Base-by-base conservation (phyloP, 2,113 vertebrate species). In the Labeo catla region DNA sequence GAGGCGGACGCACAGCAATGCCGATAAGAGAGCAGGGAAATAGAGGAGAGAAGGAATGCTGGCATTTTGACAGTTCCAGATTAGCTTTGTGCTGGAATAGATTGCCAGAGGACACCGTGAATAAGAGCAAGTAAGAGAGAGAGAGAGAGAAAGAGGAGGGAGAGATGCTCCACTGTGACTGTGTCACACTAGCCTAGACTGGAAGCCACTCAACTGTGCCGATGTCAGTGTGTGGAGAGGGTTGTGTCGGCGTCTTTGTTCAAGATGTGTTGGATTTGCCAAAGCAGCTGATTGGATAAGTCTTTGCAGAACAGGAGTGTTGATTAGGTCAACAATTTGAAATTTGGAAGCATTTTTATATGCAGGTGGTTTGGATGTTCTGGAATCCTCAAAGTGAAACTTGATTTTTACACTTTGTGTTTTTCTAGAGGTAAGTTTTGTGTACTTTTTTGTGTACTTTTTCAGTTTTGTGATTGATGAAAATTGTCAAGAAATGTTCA, bases 21-120 rank as follows among this genome's bases (percentile, higher is more conserved):
- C 36, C n/a, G 80, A 84, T 76, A 63, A 59, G 79, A 45, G 76
- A 59, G 54, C 6, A 43, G 39, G 49, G 82, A 65, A 54, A 49
- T 36, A 59, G n/a, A 39, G 34, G 59, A 28, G 61, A 76, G 77
- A 88, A 47, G 54, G 74, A 74, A 81, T 61, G 34, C 54, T 91
- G 87, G 86, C 88, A 84, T 89, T 84, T 39, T 90, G 81, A 85
- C 88, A 93, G 86, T 87, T 78, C 89, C 88, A 88, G 91, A 91
- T 92, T 89, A 88, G 86, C 87, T 88, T 90, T 89, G 89, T 91
- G 87, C 86, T 89, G 74, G 87, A 88, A 90, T 91, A 79, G 23
- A 57, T 77, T 61, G 86, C 87, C 84, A 91, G 92, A 90, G 91
- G 87, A 90, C 50, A 83, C 59, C n/a, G 70, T 54, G 57, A 54